Base-by-base conservation (phyloP, 2,113 vertebrate species). In the Tupaia chinensis region DNA sequence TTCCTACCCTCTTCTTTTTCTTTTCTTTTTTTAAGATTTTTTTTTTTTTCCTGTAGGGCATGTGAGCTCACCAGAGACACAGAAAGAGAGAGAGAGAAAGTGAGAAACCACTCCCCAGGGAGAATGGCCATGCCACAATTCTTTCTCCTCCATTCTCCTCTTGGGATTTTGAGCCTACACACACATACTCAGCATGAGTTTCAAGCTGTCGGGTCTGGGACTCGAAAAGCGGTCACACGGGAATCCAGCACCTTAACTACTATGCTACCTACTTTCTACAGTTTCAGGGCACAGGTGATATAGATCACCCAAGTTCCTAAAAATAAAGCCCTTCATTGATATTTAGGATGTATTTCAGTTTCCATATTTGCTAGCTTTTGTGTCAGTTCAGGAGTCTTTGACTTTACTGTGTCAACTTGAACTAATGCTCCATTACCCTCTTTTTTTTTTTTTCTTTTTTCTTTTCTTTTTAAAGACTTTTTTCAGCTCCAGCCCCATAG, bases 351-450 rank as follows among this genome's bases (percentile, higher is more conserved):
- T 6, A 14, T 56, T 88, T 95, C 34, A 2, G 68, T 69, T 94
- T 86, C 93, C 90, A 54, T 29, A 56, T 69, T 80, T 69, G 56
- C n/a, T 74, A 23, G 60, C 23, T 58, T 92, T 63, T 91, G 27
- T 69, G 80, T 44, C 63, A 27, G 14, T 29, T 23, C 9, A 89
- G n/a, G 44, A 1, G 3, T n/a, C 78, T 94, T 60, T 92, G 12
- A 90, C 58, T 84, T 80, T 79, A 74, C 0, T 56, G 79, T 80
- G 53, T 94, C 92, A 89, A 86, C 22, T 81, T 70, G 58, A 87
- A 63, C 53, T 76, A 74, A 76, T 23, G 17, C 32, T 91, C 34
- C 61, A 69, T 82, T 29, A 68, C 5, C 53, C 9, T 70, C 73
- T 78, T 44, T 44, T 44, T 44, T 44, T 44, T 44, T 44, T n/a